Evolutionary conservation across 2,888 invertebrate genomes (phyloP).

Genomic region (Argyresthia goedartella): DNA sequence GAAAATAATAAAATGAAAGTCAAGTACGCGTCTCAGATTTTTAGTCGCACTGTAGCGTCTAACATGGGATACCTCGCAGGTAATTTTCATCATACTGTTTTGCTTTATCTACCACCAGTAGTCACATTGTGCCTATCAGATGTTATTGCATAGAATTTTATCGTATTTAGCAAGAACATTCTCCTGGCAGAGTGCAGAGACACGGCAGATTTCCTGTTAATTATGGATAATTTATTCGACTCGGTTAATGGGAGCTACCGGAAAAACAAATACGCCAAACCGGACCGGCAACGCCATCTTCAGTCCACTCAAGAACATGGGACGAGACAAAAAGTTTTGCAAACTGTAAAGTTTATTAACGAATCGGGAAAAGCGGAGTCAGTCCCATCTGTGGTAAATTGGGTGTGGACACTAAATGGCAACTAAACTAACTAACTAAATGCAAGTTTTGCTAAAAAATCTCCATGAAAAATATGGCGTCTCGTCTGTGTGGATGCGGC

Average conservation of each 20-base stretch:
- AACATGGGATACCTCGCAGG: slow-evolving; percentile 5
- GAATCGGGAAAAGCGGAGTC: not conserved
- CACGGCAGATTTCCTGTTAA: not conserved
- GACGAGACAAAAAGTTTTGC: not conserved
- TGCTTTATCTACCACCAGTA: not conserved
- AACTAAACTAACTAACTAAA: no score
- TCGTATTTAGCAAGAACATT: not conserved
- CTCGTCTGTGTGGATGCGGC: slow-evolving; percentile 19
- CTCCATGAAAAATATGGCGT: slow-evolving; percentile 8
- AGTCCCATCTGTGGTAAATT: slow-evolving; percentile 14
- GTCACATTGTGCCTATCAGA: not conserved
- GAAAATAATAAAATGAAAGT: slow-evolving; percentile 12
- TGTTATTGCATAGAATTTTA: no score
- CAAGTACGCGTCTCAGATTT: slow-evolving; percentile 9
- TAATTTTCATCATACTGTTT: not conserved
- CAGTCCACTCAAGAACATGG: not conserved
- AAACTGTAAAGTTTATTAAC: slow-evolving; percentile 13
- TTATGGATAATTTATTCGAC: not conserved
- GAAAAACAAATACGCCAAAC: not conserved
- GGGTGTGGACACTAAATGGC: slow-evolving; percentile 8
- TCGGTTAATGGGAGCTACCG: not conserved
- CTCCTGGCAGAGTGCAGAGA: not conserved
- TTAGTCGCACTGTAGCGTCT: slow-evolving; percentile 8
- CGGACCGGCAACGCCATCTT: not conserved
- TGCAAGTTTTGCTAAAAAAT: slow-evolving; percentile 7